Evolutionary conservation across 2,113 vertebrate species (phyloP), one percentile per base, ranked within the genome.

Genomic region (Myrmophylax atrothorax): DNA sequence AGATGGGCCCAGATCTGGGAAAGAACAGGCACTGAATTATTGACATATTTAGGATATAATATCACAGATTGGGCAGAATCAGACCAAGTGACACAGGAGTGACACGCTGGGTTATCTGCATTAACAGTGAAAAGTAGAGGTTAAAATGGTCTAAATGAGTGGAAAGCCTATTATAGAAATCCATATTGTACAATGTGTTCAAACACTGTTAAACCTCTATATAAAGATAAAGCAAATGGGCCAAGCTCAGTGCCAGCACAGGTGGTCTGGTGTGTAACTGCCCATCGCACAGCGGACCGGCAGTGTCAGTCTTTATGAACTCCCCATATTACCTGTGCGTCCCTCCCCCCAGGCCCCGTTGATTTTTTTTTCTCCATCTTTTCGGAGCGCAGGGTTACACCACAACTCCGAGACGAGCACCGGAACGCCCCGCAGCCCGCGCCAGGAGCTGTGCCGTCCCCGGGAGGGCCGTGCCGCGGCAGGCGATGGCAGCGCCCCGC

Each of bases 331-430:
- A 20, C 7, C 50, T 2, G 13, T 10, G 19, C 3, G 13, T 53
- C 8, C 12, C 55, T 67, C 18, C 46, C 33, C 33, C 28, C 12
- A 3, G 23, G 23, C 12, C 35, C 18, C 26, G 3, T 6, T 22
- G 9, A 26, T 18, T 12, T 26, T 18, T 22, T 24, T 16, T 4
- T 6, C 49, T 84, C 28, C 42, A 11, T 58, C 44, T 33, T 62
- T 83, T 17, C 18, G 6, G 9, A 42, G 22, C 3, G 2, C 26
- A 3, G 56, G 15, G 10, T 9, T 78, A 24, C 62, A 0, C 4
- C 11, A 9, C 0, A 18, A 28, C 18, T 2, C 23, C 1, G 33
- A 2, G 58, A 3, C 0, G 42, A 35, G 1, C 18, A 3, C 9
- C 2, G 20, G 6, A 5, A 10, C 6, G 19, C 18, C 74, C 19